These are phyloP conservation scores for Sesia bembeciformis DNA, from an alignment of 2,888 invertebrate genomes.

Conservation along the genomic window DNA sequence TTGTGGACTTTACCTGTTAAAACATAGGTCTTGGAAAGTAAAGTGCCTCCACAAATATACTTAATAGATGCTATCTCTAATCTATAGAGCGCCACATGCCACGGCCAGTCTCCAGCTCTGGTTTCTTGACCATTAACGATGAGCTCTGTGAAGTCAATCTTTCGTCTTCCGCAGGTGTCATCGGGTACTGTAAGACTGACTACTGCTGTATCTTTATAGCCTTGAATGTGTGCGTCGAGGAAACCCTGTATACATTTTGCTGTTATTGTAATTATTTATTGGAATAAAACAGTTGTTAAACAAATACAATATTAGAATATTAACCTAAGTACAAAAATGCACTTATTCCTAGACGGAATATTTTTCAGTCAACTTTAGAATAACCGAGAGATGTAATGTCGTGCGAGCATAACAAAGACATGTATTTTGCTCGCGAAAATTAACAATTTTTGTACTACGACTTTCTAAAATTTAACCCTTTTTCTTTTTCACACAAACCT, in stretches of 20 bases:
- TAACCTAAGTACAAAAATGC: too few relatives aligned
- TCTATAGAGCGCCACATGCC: constrained; percentile 46
- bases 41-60: constrained; percentile 48
- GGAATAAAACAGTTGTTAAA: too few relatives aligned
- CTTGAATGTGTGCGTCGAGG: not conserved
- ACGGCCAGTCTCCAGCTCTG: constrained; percentile 53
- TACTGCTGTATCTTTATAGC: constrained; percentile 17
- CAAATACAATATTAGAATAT: too few relatives aligned
- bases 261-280: too few relatives aligned
- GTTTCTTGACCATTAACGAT: constrained; percentile 38
- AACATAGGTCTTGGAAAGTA: constrained; percentile 33
- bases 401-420: too few relatives aligned
- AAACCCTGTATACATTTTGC: not conserved
- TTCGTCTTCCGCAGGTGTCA: constrained; percentile 30
- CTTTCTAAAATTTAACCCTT: too few relatives aligned
- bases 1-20: constrained; percentile 29
- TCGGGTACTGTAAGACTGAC: constrained; percentile 13
- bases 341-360: too few relatives aligned
- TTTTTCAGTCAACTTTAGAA: too few relatives aligned
- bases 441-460: too few relatives aligned
- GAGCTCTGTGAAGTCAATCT: constrained; percentile 31
- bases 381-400: too few relatives aligned
- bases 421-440: too few relatives aligned
- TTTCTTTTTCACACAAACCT: too few relatives aligned
- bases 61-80: constrained; percentile 17